phyloP scores from a whole-genome alignment of 2,888 invertebrate genomes.

The Parelbella ahira region DNA sequence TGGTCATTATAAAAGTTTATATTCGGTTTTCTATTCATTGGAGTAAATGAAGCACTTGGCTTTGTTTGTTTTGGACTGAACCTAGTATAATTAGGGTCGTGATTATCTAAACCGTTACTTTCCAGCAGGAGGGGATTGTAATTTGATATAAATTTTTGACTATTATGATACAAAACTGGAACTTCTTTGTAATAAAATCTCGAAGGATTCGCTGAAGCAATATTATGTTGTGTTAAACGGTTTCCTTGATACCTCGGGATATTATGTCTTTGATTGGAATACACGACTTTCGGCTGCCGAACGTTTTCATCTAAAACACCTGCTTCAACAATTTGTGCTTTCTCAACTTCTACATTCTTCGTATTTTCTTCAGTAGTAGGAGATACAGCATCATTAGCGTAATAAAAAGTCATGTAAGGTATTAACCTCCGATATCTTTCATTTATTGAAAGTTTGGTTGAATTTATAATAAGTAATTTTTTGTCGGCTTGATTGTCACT shows the following conservation, averaged over 20 bases:
- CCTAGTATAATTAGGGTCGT: constrained; percentile 46
- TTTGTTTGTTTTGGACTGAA: constrained; percentile 49
- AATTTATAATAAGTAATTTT: constrained; percentile 38
- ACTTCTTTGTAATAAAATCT: constrained; percentile 63
- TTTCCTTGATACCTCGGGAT: constrained; percentile 74
- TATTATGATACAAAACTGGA: constrained; percentile 44
- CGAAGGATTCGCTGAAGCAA: constrained; percentile 68
- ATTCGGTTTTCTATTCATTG: constrained; percentile 52
- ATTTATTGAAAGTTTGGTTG: constrained; percentile 70
- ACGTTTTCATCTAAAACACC: constrained; percentile 42
- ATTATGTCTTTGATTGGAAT: constrained; percentile 48
- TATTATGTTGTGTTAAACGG: constrained; percentile 67
- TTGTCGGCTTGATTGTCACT: constrained; percentile 23
- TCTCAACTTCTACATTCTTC: constrained; percentile 63
- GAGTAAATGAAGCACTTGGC: constrained; percentile 40
- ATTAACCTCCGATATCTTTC: constrained; percentile 88
- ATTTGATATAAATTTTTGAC: constrained; percentile 44
- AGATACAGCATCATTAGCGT: constrained; percentile 80
- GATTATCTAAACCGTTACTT: constrained; percentile 38
- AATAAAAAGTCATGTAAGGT: constrained; percentile 91
- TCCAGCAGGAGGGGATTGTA: constrained; percentile 48
- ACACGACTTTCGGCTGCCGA: constrained; percentile 56
- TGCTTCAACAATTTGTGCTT: constrained; percentile 62
- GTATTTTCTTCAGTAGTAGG: constrained; percentile 51
- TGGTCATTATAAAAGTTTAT: constrained; percentile 50